These are phyloP conservation scores for Trypoxylus dichotomus DNA, from an alignment of 1,140 invertebrate species.

Conservation along the genomic window DNA sequence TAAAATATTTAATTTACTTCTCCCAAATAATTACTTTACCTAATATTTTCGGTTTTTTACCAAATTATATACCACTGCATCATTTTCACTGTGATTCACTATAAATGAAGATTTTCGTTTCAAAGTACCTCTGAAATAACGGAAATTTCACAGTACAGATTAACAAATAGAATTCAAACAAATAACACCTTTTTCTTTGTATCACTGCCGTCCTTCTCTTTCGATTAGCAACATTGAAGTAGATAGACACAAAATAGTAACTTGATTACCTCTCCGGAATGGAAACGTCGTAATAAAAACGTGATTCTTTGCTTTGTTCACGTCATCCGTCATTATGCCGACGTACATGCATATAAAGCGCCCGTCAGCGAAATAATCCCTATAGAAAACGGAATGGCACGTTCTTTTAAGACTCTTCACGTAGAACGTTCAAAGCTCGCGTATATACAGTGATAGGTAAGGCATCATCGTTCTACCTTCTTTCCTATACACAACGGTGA, in stretches of 20 bases:
- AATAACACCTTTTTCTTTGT: no score
- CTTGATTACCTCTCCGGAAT: background rate
- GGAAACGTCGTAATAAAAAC: background rate
- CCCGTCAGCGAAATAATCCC: constrained; percentile 5
- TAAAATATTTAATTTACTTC: no score
- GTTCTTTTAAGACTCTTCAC: background rate
- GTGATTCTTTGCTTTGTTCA: background rate
- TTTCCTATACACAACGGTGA: background rate
- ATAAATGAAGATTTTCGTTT: no score
- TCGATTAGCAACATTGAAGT: background rate
- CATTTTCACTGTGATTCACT: no score
- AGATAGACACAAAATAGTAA: background rate
- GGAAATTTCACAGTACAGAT: no score
- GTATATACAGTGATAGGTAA: background rate
- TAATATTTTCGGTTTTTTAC: no score
- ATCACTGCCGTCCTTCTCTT: no score
- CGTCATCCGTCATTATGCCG: background rate
- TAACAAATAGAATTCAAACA: no score
- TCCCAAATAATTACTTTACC: no score
- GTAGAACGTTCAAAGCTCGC: background rate
- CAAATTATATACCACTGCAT: no score
- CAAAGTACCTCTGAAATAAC: no score
- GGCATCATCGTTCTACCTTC: background rate
- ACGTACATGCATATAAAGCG: background rate
- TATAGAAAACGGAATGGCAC: background rate